Base-by-base conservation (phyloP, 2,888 invertebrate species). In the Junonia oenone region DNA sequence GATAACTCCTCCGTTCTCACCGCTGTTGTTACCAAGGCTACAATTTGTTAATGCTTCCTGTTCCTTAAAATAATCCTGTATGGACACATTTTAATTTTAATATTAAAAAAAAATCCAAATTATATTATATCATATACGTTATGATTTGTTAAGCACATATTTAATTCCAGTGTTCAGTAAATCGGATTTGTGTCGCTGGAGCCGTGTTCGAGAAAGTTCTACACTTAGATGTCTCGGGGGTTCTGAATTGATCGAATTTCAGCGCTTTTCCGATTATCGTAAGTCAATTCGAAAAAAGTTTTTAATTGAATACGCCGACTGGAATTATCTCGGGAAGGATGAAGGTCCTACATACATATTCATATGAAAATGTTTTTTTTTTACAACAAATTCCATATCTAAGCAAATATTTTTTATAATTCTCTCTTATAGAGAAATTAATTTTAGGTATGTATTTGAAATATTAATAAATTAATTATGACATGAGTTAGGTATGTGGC, bases 271-370 rank as follows among this genome's bases (percentile, higher is more conserved):
- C 54, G 54, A 43, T 57, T 57, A 54, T 38, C 49, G 54, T 57
- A 54, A 57, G 49, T 57, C 54, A 50, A 57, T 15, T 45, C 49
- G 38, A 54, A 54, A 43, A 48, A 57, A 54, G 57, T 57, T 57
- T 58, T 50, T 50, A 50, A 54, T 54, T 57, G 49, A 58, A 54
- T 58, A 58, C 54, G 54, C 35, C 29, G 45, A 53, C 27, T 43
- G 14, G 37, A 35, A 47, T 38, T 48, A 40, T 47, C 47, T 48
- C 47, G 15, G 29, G 19, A 5, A 17, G 35, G 35, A 35, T 11
- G 9, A 3, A 40, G 19, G 19, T n/a, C n/a, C n/a, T 40, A 11
- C 17, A 40, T 5, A 40, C 19, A 40, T 47, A 38, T 53, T 45
- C 26, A 27, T 52, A 27, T 52, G 31, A 45, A 26, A 27, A 22